phyloP scores from a whole-genome alignment of 92 coral and sea anemone genomes.

The Zoanthus sociatus region DNA sequence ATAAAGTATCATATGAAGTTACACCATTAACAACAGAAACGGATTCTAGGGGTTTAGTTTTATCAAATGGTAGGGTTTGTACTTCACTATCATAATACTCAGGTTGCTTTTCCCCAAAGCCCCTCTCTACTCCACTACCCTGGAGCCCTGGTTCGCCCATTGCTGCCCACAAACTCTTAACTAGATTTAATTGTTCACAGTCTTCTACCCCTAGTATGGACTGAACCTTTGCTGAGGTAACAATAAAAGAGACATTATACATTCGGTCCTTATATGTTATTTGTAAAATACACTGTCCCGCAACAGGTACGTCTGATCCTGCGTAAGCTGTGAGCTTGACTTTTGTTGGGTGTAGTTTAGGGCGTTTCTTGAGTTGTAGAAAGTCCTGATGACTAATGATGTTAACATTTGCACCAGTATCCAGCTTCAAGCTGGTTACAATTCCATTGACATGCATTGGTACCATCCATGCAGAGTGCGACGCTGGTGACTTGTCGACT shows the following conservation, averaged over 20 bases:
- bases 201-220: conserved; percentile 11
- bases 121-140: neutral
- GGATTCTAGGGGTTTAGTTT: neutral
- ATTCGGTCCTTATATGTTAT: conserved; percentile 5
- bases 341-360: neutral
- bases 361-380: conserved; percentile 19
- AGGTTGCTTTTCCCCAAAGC: too few relatives aligned
- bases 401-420: conserved; percentile 16
- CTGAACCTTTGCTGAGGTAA: conserved; percentile 10
- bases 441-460: neutral
- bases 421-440: neutral
- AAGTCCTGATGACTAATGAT: conserved; percentile 8
- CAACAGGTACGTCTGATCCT: conserved; percentile 10
- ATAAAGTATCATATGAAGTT: conserved; percentile 1
- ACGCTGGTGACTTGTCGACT: neutral
- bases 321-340: conserved; percentile 17
- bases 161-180: too few relatives aligned
- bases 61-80: neutral
- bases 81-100: too few relatives aligned
- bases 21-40: neutral
- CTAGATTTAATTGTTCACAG: conserved; percentile 11
- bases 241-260: conserved; percentile 21
- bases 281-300: neutral
- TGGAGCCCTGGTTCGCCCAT: neutral
- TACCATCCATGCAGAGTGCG: neutral